Conservation (phyloP, 2,888 invertebrate genomes). For the Clunio marinus region DNA sequence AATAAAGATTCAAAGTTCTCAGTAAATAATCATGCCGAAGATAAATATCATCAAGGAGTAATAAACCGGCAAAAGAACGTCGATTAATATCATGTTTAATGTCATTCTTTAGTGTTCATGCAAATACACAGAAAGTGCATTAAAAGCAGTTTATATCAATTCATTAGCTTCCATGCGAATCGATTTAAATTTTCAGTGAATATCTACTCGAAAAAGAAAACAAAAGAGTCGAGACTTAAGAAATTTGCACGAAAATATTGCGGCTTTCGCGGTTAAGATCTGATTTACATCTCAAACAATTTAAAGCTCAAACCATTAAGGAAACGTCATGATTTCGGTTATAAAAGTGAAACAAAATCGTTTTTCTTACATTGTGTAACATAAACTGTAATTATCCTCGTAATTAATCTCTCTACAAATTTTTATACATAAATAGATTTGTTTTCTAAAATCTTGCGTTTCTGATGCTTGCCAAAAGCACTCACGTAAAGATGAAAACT, state of each 20-base stretch:
- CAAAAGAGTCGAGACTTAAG: too few relatives aligned
- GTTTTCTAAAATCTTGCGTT: not conserved
- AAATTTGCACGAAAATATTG: too few relatives aligned
- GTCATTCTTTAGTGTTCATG: not conserved
- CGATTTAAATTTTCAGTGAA: not conserved
- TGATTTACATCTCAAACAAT: too few relatives aligned
- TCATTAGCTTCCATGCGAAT: not conserved
- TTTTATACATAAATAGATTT: not conserved
- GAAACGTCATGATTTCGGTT: not conserved
- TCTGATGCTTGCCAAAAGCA: not conserved
- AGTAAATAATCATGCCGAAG: too few relatives aligned
- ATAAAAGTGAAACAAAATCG: not conserved
- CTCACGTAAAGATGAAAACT: not conserved
- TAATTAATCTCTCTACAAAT: constrained; percentile 16
- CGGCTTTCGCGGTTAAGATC: not conserved
- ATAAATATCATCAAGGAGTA: not conserved
- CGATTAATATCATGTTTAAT: not conserved
- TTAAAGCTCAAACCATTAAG: constrained; percentile 3
- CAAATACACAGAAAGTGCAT: constrained; percentile 21
- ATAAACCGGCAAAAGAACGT: not conserved
- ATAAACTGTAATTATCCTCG: not conserved
- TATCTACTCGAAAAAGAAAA: not conserved
- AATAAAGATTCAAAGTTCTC: too few relatives aligned
- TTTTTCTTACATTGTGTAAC: constrained; percentile 14
- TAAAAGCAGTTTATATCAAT: constrained; percentile 3